Evolutionary conservation across 2,888 invertebrate genomes (phyloP).

Genomic region (Mellilla xanthometata): DNA sequence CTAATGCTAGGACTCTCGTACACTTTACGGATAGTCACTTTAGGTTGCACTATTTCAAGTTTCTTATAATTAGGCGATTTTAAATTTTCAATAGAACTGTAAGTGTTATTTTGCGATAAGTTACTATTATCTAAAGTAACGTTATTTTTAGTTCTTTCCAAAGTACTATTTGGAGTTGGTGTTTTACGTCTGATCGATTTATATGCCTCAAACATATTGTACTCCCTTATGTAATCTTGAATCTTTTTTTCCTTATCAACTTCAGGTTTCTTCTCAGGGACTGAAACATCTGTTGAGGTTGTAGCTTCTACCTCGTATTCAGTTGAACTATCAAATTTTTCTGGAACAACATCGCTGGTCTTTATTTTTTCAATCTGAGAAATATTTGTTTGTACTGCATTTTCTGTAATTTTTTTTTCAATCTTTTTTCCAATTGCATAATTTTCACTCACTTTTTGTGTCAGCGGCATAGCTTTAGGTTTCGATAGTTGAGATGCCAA

Average conservation of each 20-base stretch:
- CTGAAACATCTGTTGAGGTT: slow-evolving; percentile 11
- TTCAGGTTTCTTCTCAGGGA: slow-evolving; percentile 15
- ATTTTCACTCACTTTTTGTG: slow-evolving; percentile 65
- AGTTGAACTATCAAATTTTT: slow-evolving; percentile 9
- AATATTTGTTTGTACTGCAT: slow-evolving; percentile 22
- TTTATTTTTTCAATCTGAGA: slow-evolving; percentile 13
- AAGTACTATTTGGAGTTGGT: slow-evolving; percentile 26
- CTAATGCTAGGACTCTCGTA: slow-evolving; percentile 31
- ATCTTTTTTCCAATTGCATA: slow-evolving; percentile 58
- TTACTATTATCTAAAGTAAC: slow-evolving; percentile 16
- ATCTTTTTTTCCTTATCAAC: slow-evolving; percentile 24
- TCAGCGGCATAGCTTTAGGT: slow-evolving; percentile 61
- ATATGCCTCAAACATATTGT: slow-evolving; percentile 33
- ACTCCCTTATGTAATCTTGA: slow-evolving; percentile 32
- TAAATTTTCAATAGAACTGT: slow-evolving; percentile 13
- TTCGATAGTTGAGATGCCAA: slow-evolving; percentile 59
- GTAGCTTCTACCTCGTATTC: slow-evolving; percentile 18
- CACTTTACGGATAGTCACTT: slow-evolving; percentile 28
- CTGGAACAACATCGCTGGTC: neutral
- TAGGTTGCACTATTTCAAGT: slow-evolving; percentile 29
- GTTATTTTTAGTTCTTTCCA: slow-evolving; percentile 17
- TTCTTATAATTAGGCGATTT: slow-evolving; percentile 19
- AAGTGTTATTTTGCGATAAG: slow-evolving; percentile 11
- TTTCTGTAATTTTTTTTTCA: slow-evolving; percentile 50
- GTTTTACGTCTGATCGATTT: slow-evolving; percentile 31